Percentiles rank a stretch among this genome's conserved stretches.
phyloP scores from a whole-genome alignment of 2,113 vertebrate species.

The Neotoma lepida region DNA sequence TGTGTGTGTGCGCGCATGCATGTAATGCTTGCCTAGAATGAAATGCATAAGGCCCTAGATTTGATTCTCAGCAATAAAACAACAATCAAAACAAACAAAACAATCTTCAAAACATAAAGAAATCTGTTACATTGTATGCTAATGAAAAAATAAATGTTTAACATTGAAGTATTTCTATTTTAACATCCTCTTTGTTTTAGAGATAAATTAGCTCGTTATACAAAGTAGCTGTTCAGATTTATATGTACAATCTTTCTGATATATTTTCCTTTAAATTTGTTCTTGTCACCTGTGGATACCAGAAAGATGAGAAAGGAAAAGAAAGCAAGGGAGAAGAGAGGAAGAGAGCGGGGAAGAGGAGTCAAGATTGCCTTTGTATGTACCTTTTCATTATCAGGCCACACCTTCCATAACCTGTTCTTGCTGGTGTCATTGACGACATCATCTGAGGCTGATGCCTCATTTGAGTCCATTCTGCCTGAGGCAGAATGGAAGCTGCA shows the following conservation, averaged over 20 bases:
- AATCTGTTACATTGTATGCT: background rate
- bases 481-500: background rate
- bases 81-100: background rate
- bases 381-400: background rate
- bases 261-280: background rate
- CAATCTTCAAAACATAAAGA: background rate
- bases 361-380: background rate
- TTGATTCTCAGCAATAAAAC: background rate
- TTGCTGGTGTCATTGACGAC: background rate
- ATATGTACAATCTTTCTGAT: background rate
- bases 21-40: background rate
- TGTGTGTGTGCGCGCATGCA: background rate
- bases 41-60: background rate
- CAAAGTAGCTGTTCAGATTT: background rate
- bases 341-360: background rate
- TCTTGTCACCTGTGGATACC: background rate
- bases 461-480: background rate
- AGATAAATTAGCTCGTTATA: conserved; percentile 1
- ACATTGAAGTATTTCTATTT: background rate
- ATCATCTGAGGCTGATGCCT: background rate
- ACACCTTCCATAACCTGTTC: background rate
- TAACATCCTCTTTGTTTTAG: background rate
- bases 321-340: background rate
- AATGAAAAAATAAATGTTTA: background rate
- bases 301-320: background rate